Evolutionary conservation across 2,113 vertebrate genomes (phyloP).

Genomic region (Pogona vitticeps): DNA sequence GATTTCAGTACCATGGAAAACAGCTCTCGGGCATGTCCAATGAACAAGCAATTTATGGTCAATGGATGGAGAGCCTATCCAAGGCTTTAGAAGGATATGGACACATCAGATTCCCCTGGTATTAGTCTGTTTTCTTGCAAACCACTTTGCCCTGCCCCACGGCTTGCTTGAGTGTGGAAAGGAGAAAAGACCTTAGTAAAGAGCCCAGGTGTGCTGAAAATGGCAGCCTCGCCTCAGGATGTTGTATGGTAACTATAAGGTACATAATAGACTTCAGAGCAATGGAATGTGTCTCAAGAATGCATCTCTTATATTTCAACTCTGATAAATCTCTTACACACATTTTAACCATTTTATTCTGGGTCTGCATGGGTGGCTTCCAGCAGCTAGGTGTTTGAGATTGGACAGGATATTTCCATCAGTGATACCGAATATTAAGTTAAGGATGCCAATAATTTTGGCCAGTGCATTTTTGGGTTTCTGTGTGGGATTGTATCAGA

Average conservation of each 20-base stretch:
- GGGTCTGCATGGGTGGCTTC: no score
- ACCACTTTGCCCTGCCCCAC: background rate
- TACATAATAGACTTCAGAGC: background rate
- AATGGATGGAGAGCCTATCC: background rate
- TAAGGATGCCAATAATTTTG: no score
- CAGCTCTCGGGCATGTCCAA: background rate
- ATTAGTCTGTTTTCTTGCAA: conserved; percentile 1
- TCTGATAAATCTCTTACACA: no score
- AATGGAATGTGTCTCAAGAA: background rate
- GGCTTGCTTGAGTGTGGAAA: background rate
- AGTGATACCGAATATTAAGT: no score
- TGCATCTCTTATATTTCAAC: background rate
- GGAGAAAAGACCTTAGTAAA: background rate
- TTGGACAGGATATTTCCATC: no score
- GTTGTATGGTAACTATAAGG: background rate
- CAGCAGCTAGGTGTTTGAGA: no score
- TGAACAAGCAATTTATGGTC: background rate
- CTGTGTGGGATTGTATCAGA: no score
- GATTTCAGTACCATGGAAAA: background rate
- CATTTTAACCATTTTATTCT: no score
- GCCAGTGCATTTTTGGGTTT: no score
- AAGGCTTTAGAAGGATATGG: conserved; percentile 2
- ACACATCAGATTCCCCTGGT: background rate
- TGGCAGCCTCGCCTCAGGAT: conserved; percentile 1
- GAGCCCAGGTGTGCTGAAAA: conserved; percentile 14